Conservation (phyloP, 2,797 vertebrate species). For the Sebastes elongatus region DNA sequence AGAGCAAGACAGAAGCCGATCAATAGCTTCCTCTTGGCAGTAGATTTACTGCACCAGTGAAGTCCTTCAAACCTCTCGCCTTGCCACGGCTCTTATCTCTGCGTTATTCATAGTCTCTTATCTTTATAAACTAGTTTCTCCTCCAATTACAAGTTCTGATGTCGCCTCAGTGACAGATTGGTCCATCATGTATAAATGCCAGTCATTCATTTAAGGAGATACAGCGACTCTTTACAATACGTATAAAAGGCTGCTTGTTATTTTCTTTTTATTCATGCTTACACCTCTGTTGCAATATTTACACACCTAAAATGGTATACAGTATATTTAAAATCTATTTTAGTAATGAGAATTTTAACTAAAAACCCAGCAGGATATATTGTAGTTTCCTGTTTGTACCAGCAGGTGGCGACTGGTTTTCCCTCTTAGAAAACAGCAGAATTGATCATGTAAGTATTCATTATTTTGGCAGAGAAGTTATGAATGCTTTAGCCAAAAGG, state of each 20-base stretch:
- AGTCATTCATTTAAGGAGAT: not conserved
- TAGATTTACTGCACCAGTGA: constrained; percentile 39
- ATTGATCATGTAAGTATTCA: not conserved
- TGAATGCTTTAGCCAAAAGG: not conserved
- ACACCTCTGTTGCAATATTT: not conserved
- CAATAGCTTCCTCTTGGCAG: constrained; percentile 46
- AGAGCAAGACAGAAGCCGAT: constrained; percentile 19
- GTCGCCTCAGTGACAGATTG: not conserved
- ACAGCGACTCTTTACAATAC: not conserved
- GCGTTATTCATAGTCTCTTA: constrained; percentile 33
- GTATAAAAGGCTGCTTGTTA: not conserved
- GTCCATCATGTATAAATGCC: not conserved
- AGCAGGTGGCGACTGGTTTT: constrained; percentile 39
- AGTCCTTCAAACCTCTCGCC: constrained; percentile 14
- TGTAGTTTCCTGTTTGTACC: constrained; percentile 3
- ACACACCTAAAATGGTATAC: not conserved
- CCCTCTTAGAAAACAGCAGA: not conserved
- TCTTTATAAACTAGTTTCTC: constrained; percentile 21
- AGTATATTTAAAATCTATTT: not conserved
- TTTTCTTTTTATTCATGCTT: not conserved
- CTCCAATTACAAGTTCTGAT: not conserved
- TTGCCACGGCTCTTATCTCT: constrained; percentile 12
- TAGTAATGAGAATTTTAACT: not conserved
- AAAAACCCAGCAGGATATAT: not conserved
- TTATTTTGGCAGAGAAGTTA: not conserved